Conservation (phyloP, 2,888 invertebrate species). For the Galerucella calmariensis region DNA sequence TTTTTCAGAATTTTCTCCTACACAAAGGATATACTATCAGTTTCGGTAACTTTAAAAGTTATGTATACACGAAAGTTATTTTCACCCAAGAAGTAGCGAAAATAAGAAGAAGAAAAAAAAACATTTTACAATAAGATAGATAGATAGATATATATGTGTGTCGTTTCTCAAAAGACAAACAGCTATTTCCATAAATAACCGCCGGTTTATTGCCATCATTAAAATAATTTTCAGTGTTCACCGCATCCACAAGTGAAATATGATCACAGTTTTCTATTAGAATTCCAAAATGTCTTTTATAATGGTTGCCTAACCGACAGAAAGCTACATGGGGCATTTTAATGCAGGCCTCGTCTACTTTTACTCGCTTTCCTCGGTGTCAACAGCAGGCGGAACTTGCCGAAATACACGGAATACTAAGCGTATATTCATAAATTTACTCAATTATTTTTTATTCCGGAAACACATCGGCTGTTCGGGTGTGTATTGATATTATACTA, state of each 20-base stretch:
- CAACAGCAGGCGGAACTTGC: constrained; percentile 47
- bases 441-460: constrained; percentile 44
- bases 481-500: background rate
- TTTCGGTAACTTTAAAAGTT: constrained; percentile 7
- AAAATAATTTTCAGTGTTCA: constrained; percentile 61
- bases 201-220: constrained; percentile 60
- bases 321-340: constrained; percentile 55
- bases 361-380: constrained; percentile 39
- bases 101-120: background rate
- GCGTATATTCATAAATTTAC: constrained; percentile 44
- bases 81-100: background rate
- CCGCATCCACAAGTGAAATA: constrained; percentile 59
- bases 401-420: constrained; percentile 47
- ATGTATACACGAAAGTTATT: constrained; percentile 12
- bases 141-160: constrained; percentile 9
- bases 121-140: constrained; percentile 20
- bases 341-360: constrained; percentile 49
- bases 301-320: constrained; percentile 51
- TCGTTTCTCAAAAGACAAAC: constrained; percentile 42
- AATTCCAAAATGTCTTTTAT: constrained; percentile 58
- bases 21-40: background rate
- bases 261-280: constrained; percentile 60
- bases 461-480: background rate
- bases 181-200: constrained; percentile 56
- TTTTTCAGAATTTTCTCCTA: background rate